These are phyloP conservation scores for Lacerta agilis DNA, from an alignment of 2,797 vertebrate species.

Conservation along the genomic window DNA sequence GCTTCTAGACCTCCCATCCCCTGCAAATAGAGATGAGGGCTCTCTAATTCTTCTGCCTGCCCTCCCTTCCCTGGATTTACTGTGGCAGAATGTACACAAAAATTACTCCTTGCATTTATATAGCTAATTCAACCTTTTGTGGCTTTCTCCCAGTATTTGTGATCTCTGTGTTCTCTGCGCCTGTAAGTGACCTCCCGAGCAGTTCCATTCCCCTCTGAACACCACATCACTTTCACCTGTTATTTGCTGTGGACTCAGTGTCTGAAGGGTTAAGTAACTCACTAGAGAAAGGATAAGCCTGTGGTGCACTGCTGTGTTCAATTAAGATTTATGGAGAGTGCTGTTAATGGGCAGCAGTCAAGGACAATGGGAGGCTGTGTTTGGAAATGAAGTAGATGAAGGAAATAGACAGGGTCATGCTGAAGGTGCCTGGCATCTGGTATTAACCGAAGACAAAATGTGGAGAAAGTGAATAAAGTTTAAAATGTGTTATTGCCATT, in stretches of 20 bases:
- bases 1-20: not conserved
- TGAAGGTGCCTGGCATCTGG: conserved; percentile 14
- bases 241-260: too few relatives aligned
- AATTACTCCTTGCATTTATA: not conserved
- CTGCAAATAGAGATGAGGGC: not conserved
- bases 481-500: not conserved
- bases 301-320: conserved; percentile 31
- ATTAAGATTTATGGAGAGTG: conserved; percentile 43
- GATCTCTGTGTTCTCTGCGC: not conserved
- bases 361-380: conserved; percentile 32
- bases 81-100: not conserved
- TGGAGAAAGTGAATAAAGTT: not conserved
- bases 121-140: not conserved
- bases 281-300: conserved; percentile 15
- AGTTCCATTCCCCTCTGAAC: not conserved
- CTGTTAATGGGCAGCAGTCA: conserved; percentile 47
- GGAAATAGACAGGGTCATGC: conserved; percentile 3
- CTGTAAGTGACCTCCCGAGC: not conserved
- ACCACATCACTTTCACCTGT: not conserved
- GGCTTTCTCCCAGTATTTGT: not conserved
- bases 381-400: conserved; percentile 35
- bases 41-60: not conserved
- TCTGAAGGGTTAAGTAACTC: conserved; percentile 17
- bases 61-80: not conserved
- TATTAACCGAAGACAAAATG: not conserved